Base-by-base conservation (phyloP, 2,888 invertebrate genomes). In the Slavum lentiscoides region DNA sequence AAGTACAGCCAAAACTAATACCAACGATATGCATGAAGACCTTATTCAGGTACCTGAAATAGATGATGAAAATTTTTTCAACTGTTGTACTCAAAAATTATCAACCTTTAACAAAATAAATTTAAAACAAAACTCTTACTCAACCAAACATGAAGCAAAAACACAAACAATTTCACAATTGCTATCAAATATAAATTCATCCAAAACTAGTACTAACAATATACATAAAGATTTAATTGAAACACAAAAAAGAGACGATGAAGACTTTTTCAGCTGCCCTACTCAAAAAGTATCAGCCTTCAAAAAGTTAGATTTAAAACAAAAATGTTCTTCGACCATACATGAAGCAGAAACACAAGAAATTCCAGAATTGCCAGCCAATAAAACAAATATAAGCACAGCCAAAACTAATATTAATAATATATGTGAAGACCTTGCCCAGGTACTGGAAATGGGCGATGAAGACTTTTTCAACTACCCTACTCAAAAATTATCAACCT, bases 401-500 rank as follows among this genome's bases (percentile, higher is more conserved):
- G n/a, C n/a, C 4, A 43, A 66, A 19, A 39, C 43, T 13, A 17
- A 17, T 62, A 23, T 2, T 30, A 30, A 30, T 1, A 30, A 15
- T 15, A 17, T 23, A n/a, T 4, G 11, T 11, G 19, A 37, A 1
- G 9, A 39, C 13, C 39, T 68, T 6, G 23, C 61, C 7, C 8
- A 23, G 13, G 5, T 61, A 23, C 61, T 0, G 0, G 23, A 61
- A 64, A 64, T 58, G 8, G 30, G 4, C 30, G 30, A 2, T 30
- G 30, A 30, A 30, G 69, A 77, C 43, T 61, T 77, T 53, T 77
- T 69, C n/a, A 69, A 69, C 3, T 69, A 37, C 17, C 77, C 77
- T n/a, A 69, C 77, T 9, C 77, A 77, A 69, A 76, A 61, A 53
- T 0, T 69, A 30, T 49, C 59, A 39, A n/a, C 37, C 30, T 7